A percentile compares a stretch with the other conserved stretches of the same genome.
phyloP scores from a whole-genome alignment of 2,113 vertebrate genomes.

The Pogona vitticeps region DNA sequence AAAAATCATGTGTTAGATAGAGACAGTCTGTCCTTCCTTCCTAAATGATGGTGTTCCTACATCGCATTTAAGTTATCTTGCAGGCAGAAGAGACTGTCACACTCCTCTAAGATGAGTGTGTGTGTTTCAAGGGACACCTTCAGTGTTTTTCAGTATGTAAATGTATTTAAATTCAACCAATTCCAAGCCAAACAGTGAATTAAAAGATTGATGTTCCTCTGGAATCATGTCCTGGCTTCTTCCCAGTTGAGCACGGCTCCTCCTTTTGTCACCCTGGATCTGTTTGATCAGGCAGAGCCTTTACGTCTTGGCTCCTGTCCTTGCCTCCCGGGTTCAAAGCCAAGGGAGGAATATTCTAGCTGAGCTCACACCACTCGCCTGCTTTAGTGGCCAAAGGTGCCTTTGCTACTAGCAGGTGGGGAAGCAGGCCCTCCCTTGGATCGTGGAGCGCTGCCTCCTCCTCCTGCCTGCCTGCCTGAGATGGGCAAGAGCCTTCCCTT shows the following conservation, averaged over 20 bases:
- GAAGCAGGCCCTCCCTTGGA: background rate
- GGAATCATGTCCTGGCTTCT: background rate
- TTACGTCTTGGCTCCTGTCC: background rate
- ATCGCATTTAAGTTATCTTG: too few species aligned
- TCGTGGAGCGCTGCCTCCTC: too few species aligned
- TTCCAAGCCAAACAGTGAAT: conserved; percentile 29
- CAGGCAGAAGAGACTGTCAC: background rate
- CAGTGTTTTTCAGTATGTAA: conserved; percentile 24
- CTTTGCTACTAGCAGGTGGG: too few species aligned
- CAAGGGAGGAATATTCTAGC: background rate
- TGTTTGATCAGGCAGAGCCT: background rate
- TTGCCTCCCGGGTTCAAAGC: background rate
- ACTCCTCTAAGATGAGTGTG: background rate
- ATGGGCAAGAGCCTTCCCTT: background rate
- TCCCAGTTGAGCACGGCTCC: background rate
- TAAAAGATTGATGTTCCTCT: conserved; percentile 15
- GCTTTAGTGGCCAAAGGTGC: too few species aligned
- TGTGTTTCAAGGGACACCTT: conserved; percentile 21
- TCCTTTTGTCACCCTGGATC: background rate
- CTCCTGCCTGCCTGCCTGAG: background rate
- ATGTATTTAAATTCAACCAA: conserved; percentile 12
- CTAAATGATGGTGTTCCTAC: too few species aligned
- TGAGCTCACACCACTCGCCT: background rate
- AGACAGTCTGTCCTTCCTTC: background rate
- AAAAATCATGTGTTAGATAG: background rate